Base-by-base conservation (phyloP, 2,797 vertebrate genomes). In the Pantherophis vulpinus region DNA sequence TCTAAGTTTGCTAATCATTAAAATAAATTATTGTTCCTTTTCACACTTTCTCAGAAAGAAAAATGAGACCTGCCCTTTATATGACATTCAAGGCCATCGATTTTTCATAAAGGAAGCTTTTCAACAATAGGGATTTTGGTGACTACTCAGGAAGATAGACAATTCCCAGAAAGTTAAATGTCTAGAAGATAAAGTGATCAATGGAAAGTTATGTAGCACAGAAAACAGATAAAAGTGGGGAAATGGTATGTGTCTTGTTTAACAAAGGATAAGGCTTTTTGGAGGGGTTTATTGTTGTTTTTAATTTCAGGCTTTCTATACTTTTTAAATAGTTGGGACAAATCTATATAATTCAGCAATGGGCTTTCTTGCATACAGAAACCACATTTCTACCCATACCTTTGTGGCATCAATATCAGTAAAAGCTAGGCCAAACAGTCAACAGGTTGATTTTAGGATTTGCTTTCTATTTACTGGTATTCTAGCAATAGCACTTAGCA, bases 21-120 rank as follows among this genome's bases (percentile, higher is more conserved):
- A 95, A 12, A 20, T 92, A 96, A 96, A 92, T 93, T 93, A 96
- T 61, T 66, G 93, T 92, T 60, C 61, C 91, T 96, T 95, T 95
- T 93, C 97, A 92, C 1, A 79, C 0, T 93, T 94, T 95, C 66
- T 92, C 94, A 92, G 59, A 92, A 93, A 94, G 59, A 92, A 91
- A 79, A 60, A 90, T 92, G 20, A 91, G 93, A 91, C 93, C 90
- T 93, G 91, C 90, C 90, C 18, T 86, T 86, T 47, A 61, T 12
- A 60, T 83, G 59, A 14, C 2, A n/a, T 58, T 87, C 42, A 86
- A 54, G 23, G 16, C 42, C 79, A 86, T 51, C 7, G n/a, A n/a
- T 47, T 55, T 42, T 83, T 83, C n/a, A 58, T 74, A 91, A 91
- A 83, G 55, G 55, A 32, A 58, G 8, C 74, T 79, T 79, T 79